Evolutionary conservation across 1,140 invertebrate genomes (phyloP).

Genomic region (Saccostrea cuccullata): DNA sequence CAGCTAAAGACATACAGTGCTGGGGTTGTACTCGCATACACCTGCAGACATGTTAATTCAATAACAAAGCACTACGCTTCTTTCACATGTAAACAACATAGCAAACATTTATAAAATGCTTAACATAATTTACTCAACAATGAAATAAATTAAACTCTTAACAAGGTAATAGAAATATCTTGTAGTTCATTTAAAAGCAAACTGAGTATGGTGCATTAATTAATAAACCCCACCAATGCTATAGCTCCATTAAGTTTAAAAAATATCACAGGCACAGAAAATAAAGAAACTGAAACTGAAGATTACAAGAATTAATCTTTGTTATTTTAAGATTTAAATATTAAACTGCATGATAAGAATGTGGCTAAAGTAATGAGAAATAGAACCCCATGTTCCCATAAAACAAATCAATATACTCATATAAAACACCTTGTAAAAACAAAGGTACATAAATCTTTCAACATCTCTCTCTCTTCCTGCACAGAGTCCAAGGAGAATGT

Average conservation of each 20-base stretch:
- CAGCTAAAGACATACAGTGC: background rate
- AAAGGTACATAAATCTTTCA: background rate
- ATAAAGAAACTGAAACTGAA: too few species aligned
- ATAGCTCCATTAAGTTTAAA: too few species aligned
- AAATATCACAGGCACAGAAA: too few species aligned
- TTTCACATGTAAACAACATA: background rate
- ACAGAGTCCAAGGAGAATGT: background rate
- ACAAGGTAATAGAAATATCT: background rate
- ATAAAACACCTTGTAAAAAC: background rate
- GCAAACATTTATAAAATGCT: background rate
- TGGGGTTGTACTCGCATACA: background rate
- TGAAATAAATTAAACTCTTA: background rate
- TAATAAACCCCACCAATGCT: too few species aligned
- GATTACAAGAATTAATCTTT: too few species aligned
- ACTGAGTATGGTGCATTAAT: background rate
- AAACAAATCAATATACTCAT: background rate
- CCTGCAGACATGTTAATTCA: background rate
- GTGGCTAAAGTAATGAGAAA: background rate
- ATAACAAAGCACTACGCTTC: conserved; percentile 13
- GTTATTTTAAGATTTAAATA: too few species aligned
- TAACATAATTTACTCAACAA: background rate
- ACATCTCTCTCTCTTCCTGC: background rate
- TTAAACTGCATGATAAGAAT: background rate
- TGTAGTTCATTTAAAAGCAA: background rate
- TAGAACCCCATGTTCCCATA: background rate